These are phyloP conservation scores for Xyrauchen texanus DNA, from an alignment of 2,113 vertebrate genomes.

Conservation along the genomic window DNA sequence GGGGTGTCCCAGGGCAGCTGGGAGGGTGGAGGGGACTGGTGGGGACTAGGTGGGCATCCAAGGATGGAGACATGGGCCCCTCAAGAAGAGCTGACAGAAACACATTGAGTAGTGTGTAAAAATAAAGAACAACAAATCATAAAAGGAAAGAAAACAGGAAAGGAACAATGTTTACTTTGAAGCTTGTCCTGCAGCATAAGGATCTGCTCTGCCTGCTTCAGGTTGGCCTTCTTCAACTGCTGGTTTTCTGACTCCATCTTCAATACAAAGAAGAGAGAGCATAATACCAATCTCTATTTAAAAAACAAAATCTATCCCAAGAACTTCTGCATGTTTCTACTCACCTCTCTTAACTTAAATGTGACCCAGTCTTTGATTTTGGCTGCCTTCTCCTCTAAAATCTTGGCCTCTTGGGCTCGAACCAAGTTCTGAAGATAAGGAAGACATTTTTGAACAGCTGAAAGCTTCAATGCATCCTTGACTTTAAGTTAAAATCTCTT, in stretches of 20 bases:
- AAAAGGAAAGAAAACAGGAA: background rate
- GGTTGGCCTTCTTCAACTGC: slow-evolving; percentile 82
- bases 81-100: slow-evolving; percentile 67
- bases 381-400: slow-evolving; percentile 91
- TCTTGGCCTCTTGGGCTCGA: slow-evolving; percentile 89
- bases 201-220: slow-evolving; percentile 83
- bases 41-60: slow-evolving; percentile 69
- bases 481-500: slow-evolving; percentile 39
- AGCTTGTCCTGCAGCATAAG: slow-evolving; percentile 81
- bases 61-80: slow-evolving; percentile 60
- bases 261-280: slow-evolving; percentile 16
- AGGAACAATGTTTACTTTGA: slow-evolving; percentile 76
- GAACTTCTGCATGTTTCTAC: slow-evolving; percentile 4
- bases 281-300: background rate
- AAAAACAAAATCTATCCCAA: background rate
- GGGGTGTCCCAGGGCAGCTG: slow-evolving; percentile 67
- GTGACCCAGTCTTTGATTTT: slow-evolving; percentile 98
- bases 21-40: slow-evolving; percentile 67
- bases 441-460: slow-evolving; percentile 37
- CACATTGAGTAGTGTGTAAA: background rate
- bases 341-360: slow-evolving; percentile 87
- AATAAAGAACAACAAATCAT: background rate
- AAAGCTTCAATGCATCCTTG: slow-evolving; percentile 12
- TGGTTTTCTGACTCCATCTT: slow-evolving; percentile 94
- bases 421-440: slow-evolving; percentile 79